phyloP scores from a whole-genome alignment of 1,140 invertebrate genomes.

The Callitettix versicolor region DNA sequence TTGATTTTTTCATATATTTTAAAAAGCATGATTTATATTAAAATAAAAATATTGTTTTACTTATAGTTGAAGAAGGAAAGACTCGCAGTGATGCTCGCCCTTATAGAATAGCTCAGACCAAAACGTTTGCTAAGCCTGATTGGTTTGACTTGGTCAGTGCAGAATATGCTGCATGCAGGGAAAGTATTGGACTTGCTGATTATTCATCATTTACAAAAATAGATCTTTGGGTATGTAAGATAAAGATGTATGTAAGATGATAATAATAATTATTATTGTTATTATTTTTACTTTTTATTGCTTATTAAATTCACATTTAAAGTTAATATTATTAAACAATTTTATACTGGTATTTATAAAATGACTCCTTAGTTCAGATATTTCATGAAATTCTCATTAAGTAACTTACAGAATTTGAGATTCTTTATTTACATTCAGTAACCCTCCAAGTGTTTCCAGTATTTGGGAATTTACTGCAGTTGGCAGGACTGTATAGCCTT shows the following conservation, averaged over 20 bases:
- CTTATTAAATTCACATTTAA: neutral
- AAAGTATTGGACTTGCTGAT: slow-evolving; percentile 86
- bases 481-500: too few relatives aligned
- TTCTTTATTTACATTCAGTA: too few relatives aligned
- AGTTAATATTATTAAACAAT: too few relatives aligned
- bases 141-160: slow-evolving; percentile 85
- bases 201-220: slow-evolving; percentile 98
- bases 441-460: too few relatives aligned
- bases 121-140: slow-evolving; percentile 76
- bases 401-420: too few relatives aligned
- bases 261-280: neutral
- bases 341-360: too few relatives aligned
- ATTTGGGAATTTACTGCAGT: too few relatives aligned
- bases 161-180: slow-evolving; percentile 90
- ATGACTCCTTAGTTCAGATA: too few relatives aligned
- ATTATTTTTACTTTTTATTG: neutral
- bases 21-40: slow-evolving; percentile 40
- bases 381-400: too few relatives aligned
- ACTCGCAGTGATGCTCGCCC: slow-evolving; percentile 23
- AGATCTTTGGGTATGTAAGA: slow-evolving; percentile 74
- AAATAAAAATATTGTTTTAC: slow-evolving; percentile 1
- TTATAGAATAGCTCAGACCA: slow-evolving; percentile 59
- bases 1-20: too few relatives aligned
- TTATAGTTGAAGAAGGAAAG: slow-evolving; percentile 14
- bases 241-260: slow-evolving; percentile 8